Base-by-base conservation (phyloP, 2,113 vertebrate genomes). In the Sinosuthora webbiana region DNA sequence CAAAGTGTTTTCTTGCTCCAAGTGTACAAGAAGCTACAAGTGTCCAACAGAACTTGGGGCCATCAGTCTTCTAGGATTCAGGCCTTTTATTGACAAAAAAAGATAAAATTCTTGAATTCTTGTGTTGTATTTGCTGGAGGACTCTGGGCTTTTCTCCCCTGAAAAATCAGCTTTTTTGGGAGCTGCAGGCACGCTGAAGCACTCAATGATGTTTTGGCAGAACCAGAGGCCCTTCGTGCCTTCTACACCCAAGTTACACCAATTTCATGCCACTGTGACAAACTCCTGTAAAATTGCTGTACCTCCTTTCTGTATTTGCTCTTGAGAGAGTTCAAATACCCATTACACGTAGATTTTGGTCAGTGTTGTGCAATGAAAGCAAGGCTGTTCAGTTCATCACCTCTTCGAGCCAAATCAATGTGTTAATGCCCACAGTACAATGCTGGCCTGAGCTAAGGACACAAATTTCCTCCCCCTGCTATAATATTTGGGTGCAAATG, bases 391-490 rank as follows among this genome's bases (percentile, higher is more conserved):
- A 49, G 15, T 82, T 96, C 78, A 22, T 76, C 49, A 49, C 49
- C 35, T 49, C 70, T 56, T 64, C 4, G 8, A 80, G 60, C 50
- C 73, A 86, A 65, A 80, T 63, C 52, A 9, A 4, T 28, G 5
- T 24, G 23, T 63, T 63, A 18, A 41, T 64, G 47, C 31, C 17
- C 11, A 4, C 6, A 27, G 49, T 7, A 23, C 0, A 0, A 11
- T 13, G 37, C 45, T 65, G 82, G 49, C 28, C 57, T 13, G 45
- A 83, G 21, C 60, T 80, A 30, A 68, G 18, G 53, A n/a, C 71
- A 25, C 17, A 25, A 1, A 25, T 62, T 91, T 84, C 42, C 60
- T 59, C 71, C 52, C 33, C 63, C 47, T 60, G 14, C 16, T 64
- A 1, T 57, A 81, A 67, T 69, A 33, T 39, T 63, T 68, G 42